phyloP scores from a whole-genome alignment of 2,888 invertebrate species.

The Scaptomyza polygonia region DNA sequence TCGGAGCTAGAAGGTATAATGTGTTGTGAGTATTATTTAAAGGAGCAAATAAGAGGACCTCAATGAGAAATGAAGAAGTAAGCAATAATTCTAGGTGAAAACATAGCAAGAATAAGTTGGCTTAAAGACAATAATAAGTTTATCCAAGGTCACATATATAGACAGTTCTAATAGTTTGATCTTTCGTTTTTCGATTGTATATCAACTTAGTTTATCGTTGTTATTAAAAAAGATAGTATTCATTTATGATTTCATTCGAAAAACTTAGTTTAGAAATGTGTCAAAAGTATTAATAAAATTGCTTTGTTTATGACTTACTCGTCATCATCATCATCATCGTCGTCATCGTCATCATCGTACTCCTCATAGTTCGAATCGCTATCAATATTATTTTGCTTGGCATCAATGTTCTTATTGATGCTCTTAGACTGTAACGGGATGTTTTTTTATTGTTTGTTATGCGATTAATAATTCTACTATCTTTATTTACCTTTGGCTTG shows the following conservation, averaged over 20 bases:
- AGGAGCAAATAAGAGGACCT: too few relatives aligned
- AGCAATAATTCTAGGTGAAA: too few relatives aligned
- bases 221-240: background rate
- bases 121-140: too few relatives aligned
- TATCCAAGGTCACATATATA: too few relatives aligned
- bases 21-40: background rate
- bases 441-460: background rate
- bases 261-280: background rate
- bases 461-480: background rate
- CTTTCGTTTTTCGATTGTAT: too few relatives aligned
- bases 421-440: conserved; percentile 49
- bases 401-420: conserved; percentile 29
- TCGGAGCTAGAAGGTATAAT: conserved; percentile 36
- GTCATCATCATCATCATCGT: conserved; percentile 52
- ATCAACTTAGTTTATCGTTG: background rate
- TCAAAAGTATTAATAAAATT: background rate
- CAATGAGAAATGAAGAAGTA: too few relatives aligned
- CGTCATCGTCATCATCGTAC: conserved; percentile 67
- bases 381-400: conserved; percentile 68
- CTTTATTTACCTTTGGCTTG: conserved; percentile 52
- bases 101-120: too few relatives aligned
- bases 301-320: conserved; percentile 47
- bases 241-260: background rate
- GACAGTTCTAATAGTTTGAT: too few relatives aligned
- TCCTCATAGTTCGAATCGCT: conserved; percentile 68